phyloP scores from a whole-genome alignment of 1,140 invertebrate genomes.

The Kradibia gibbosae region DNA sequence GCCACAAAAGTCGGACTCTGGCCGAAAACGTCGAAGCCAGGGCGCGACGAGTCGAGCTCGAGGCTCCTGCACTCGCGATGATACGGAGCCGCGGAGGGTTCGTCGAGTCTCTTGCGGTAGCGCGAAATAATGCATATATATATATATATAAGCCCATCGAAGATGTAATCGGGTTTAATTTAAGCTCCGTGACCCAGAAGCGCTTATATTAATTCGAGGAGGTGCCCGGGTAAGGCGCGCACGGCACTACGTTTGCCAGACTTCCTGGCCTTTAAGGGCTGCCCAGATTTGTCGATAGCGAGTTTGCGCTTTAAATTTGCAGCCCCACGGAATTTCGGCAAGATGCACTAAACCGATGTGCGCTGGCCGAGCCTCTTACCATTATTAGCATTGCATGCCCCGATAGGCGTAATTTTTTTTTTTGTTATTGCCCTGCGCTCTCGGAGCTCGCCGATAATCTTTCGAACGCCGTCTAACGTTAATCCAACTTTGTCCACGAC shows the following conservation, averaged over 20 bases:
- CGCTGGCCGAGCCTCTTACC: too few relatives aligned
- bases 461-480: too few relatives aligned
- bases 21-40: too few relatives aligned
- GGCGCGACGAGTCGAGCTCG: not conserved
- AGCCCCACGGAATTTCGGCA: not conserved
- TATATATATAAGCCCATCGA: too few relatives aligned
- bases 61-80: not conserved
- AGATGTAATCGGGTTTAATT: constrained; percentile 66
- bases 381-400: too few relatives aligned
- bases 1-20: too few relatives aligned
- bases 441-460: too few relatives aligned
- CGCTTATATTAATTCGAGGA: constrained; percentile 49
- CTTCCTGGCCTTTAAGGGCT: constrained; percentile 22
- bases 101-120: constrained; percentile 22
- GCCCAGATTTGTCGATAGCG: constrained; percentile 23
- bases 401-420: too few relatives aligned
- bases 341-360: not conserved
- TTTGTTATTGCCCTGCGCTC: too few relatives aligned
- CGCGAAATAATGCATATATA: constrained; percentile 56
- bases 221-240: not conserved
- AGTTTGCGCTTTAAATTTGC: constrained; percentile 7
- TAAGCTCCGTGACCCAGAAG: constrained; percentile 63
- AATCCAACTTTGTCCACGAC: too few relatives aligned
- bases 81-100: not conserved
- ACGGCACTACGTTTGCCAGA: not conserved